Percentiles rank a stretch among this genome's conserved stretches.
phyloP scores from a whole-genome alignment of 2,888 invertebrate genomes.

The Caenorhabditis sinica region DNA sequence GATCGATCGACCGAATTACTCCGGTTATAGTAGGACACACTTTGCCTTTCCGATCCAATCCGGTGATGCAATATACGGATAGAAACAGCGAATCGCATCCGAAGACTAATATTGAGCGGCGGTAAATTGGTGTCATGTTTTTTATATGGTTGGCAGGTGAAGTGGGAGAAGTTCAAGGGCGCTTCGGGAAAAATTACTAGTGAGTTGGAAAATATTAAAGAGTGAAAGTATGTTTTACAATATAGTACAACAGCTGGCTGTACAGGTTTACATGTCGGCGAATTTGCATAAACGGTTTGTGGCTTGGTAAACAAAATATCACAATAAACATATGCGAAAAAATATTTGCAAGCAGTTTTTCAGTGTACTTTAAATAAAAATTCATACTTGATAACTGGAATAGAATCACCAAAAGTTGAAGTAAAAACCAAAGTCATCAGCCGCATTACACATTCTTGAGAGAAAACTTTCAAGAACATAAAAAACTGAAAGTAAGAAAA shows the following conservation, averaged over 20 bases:
- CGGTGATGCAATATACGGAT: conserved; percentile 62
- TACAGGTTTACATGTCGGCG: background rate
- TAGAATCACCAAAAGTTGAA: background rate
- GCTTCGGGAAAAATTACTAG: conserved; percentile 17
- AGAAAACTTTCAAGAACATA: conserved; percentile 1
- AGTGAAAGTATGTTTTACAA: conserved; percentile 21
- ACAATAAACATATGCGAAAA: conserved; percentile 10
- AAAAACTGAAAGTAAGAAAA: conserved; percentile 15
- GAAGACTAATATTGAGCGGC: conserved; percentile 11
- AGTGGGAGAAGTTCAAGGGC: conserved; percentile 44
- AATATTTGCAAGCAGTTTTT: background rate
- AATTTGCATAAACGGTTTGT: conserved; percentile 61
- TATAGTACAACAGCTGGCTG: conserved; percentile 27
- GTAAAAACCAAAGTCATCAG: background rate
- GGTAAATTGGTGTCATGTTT: conserved; percentile 54
- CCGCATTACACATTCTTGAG: background rate
- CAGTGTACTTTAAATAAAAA: background rate
- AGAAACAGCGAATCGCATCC: conserved; percentile 25
- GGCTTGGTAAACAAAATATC: conserved; percentile 25
- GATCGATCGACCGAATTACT: conserved; percentile 65
- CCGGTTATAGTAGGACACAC: conserved; percentile 60
- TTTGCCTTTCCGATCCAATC: conserved; percentile 13
- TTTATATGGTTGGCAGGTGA: conserved; percentile 26
- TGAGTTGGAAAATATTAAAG: conserved; percentile 18
- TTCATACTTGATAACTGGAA: background rate